Conservation (phyloP, 2,888 invertebrate genomes). For the Parnassius mnemosyne region DNA sequence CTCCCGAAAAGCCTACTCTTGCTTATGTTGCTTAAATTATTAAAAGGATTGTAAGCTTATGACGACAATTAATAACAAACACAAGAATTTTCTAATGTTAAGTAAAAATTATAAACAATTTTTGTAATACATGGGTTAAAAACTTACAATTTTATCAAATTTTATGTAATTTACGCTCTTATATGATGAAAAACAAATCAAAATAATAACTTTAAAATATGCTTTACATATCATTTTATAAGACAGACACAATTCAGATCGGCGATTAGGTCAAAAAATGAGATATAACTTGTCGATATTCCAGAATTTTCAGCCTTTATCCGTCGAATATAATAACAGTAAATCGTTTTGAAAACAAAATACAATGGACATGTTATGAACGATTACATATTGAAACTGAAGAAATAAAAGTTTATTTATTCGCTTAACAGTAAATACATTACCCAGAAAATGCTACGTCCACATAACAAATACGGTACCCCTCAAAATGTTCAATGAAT, state of each 20-base stretch:
- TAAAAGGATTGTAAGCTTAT: constrained; percentile 15
- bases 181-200: too few relatives aligned
- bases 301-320: constrained; percentile 17
- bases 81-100: constrained; percentile 24
- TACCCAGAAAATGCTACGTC: constrained; percentile 52
- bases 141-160: constrained; percentile 23
- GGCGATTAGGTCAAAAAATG: constrained; percentile 1
- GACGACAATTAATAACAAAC: constrained; percentile 20
- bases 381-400: constrained; percentile 32
- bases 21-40: constrained; percentile 21
- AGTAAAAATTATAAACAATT: constrained; percentile 24
- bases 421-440: constrained; percentile 46
- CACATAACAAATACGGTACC: constrained; percentile 46
- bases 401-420: constrained; percentile 26
- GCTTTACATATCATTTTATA: too few relatives aligned
- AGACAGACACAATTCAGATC: background rate
- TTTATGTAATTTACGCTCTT: constrained; percentile 7
- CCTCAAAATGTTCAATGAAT: constrained; percentile 44
- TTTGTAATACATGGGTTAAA: constrained; percentile 22
- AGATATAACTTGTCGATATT: constrained; percentile 3
- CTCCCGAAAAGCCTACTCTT: constrained; percentile 21
- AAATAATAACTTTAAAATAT: too few relatives aligned
- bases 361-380: constrained; percentile 19
- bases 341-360: constrained; percentile 10
- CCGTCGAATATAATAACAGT: constrained; percentile 1